Conservation (phyloP, 2,888 invertebrate species). For the Coleophora flavipennella region DNA sequence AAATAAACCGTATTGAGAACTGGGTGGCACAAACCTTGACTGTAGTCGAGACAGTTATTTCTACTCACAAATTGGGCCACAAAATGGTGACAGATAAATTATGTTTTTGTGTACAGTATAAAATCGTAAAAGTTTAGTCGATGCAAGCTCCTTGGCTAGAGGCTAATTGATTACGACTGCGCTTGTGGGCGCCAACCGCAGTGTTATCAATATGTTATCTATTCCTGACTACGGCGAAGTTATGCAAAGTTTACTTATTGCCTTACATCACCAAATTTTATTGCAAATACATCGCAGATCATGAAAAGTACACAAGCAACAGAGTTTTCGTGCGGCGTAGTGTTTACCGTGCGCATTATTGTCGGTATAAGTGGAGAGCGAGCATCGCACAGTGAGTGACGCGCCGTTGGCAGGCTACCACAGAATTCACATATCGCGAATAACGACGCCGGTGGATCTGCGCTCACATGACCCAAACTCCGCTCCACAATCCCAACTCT, state of each 20-base stretch:
- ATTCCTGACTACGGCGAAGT: conserved; percentile 37
- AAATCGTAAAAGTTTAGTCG: not conserved
- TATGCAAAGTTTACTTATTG: conserved; percentile 20
- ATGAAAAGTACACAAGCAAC: conserved; percentile 30
- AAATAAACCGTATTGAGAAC: not conserved
- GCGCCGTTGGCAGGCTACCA: conserved; percentile 51
- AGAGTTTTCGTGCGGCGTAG: conserved; percentile 30
- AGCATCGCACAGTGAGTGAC: conserved; percentile 44
- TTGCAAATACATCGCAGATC: conserved; percentile 17
- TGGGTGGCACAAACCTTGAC: not conserved
- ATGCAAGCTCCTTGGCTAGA: not conserved
- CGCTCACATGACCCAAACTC: conserved; percentile 58
- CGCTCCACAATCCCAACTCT: conserved; percentile 40
- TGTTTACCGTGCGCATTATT: conserved; percentile 58
- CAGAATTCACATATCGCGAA: conserved; percentile 31
- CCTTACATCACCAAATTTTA: conserved; percentile 22
- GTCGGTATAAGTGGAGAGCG: conserved; percentile 12
- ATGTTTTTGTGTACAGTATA: too few species aligned
- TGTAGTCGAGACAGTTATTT: not conserved
- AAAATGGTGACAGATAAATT: too few species aligned
- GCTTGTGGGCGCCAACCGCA: conserved; percentile 14
- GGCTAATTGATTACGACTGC: conserved; percentile 16
- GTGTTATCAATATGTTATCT: conserved; percentile 35
- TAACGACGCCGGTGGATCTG: conserved; percentile 30
- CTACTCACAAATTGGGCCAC: not conserved